These are phyloP conservation scores for Olivierus martensii DNA, from an alignment of 1,140 invertebrate species.

Conservation along the genomic window DNA sequence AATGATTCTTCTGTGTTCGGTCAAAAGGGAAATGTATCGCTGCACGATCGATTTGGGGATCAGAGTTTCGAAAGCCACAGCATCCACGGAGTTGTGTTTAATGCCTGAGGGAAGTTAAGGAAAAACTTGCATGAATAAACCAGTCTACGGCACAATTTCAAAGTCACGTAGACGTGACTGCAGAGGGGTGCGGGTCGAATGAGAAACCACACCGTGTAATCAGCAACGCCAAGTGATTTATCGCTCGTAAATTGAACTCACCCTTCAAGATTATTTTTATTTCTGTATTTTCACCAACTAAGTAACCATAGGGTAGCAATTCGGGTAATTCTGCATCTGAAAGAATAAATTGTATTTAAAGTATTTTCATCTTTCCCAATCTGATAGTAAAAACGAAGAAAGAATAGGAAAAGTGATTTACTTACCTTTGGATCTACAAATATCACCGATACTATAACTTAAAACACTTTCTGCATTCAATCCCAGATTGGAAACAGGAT, in stretches of 20 bases:
- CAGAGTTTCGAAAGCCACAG: slow-evolving; percentile 85
- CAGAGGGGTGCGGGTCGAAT: neutral
- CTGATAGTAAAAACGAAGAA: no score
- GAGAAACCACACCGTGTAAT: neutral
- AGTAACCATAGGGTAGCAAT: slow-evolving; percentile 79
- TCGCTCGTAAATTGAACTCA: neutral
- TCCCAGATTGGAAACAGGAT: slow-evolving; percentile 80
- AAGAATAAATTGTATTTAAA: neutral
- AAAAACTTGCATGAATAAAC: neutral
- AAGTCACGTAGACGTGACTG: neutral
- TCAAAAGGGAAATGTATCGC: slow-evolving; percentile 70
- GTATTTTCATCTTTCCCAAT: no score
- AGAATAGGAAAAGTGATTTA: no score
- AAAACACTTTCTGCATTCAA: slow-evolving; percentile 75
- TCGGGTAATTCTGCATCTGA: slow-evolving; percentile 43
- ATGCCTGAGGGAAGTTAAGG: neutral
- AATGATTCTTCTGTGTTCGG: slow-evolving; percentile 83
- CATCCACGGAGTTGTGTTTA: slow-evolving; percentile 46
- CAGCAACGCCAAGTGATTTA: neutral
- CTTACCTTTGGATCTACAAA: slow-evolving; percentile 34
- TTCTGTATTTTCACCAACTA: slow-evolving; percentile 57
- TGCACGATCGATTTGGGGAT: slow-evolving; percentile 93
- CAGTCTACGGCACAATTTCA: neutral
- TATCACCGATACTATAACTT: slow-evolving; percentile 84
- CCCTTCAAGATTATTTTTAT: slow-evolving; percentile 23